Evolutionary conservation across 2,797 vertebrate genomes (phyloP), one percentile per base, ranked within the genome.

Genomic region (Leptodactylus fallax): DNA sequence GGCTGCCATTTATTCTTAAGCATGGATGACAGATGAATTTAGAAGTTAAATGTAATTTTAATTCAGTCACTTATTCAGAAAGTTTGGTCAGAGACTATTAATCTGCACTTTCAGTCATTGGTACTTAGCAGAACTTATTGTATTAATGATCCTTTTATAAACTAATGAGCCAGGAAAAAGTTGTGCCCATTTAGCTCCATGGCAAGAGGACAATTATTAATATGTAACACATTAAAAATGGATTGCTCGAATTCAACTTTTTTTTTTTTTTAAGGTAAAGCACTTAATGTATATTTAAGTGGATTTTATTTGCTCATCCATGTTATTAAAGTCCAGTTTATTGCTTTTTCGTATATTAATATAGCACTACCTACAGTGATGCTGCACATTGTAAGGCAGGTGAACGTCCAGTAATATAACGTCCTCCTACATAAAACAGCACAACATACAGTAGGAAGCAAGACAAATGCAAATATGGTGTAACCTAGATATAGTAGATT

Each of bases 121-220:
- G 36, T 78, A 81, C 88, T 86, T 89, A 85, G 84, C 53, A 83
- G 79, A 89, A 89, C 88, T 89, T 86, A 89, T 82, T 89, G 79
- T 89, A 89, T 86, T 89, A 89, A 89, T 89, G 84, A 89, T 86
- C 85, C 88, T 86, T 89, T 89, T 89, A 85, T 89, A 86, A 89
- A 86, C 88, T 86, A 89, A 89, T 86, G 88, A 89, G 88, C 84
- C 88, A 79, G 65, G 79, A 58, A 86, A 86, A 86, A 86, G 71
- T 83, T 83, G 85, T 86, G 84, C 53, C 49, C 80, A 79, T 89
- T 86, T 83, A 89, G 61, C 79, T 89, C 72, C 45, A 71, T 79
- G 78, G 79, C 36, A 82, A 82, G 85, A 82, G 79, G 78, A 83
- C 88, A 89, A 80, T 78, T 85, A 89, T 89, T 89, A 89, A 89